phyloP scores from a whole-genome alignment of 2,888 invertebrate genomes.

The Perizoma flavofasciatum region DNA sequence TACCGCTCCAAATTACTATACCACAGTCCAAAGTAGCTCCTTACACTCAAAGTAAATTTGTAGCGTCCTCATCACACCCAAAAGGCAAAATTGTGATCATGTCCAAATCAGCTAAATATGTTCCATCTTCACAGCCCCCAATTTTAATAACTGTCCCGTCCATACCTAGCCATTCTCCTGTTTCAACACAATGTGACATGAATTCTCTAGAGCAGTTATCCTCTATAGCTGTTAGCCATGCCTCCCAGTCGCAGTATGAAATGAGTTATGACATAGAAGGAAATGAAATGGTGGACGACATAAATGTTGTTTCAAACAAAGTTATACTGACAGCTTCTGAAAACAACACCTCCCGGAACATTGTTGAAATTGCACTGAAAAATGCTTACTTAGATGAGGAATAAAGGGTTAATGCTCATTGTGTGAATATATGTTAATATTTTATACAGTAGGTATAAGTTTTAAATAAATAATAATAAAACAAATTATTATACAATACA shows the following conservation, averaged over 20 bases:
- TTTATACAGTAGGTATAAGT: too few species aligned
- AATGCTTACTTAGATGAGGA: too few species aligned
- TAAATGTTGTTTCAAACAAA: constrained; percentile 21
- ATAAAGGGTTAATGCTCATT: background rate
- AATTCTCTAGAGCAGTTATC: constrained; percentile 20
- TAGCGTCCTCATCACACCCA: constrained; percentile 9
- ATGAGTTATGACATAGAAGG: background rate
- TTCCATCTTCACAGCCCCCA: constrained; percentile 19
- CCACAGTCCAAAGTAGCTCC: constrained; percentile 16
- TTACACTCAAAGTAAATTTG: constrained; percentile 6
- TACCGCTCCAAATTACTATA: constrained; percentile 21
- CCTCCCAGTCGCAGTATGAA: constrained; percentile 1
- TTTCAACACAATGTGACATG: constrained; percentile 12
- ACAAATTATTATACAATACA: too few species aligned
- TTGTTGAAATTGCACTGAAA: constrained; percentile 13
- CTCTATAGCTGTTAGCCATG: constrained; percentile 8
- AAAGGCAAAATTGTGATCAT: constrained; percentile 20
- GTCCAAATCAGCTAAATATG: constrained; percentile 14
- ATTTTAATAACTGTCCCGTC: constrained; percentile 24
- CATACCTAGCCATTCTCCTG: background rate
- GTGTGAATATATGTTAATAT: too few species aligned
- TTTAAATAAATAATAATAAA: too few species aligned
- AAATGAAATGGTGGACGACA: constrained; percentile 6
- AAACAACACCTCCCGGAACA: constrained; percentile 7
- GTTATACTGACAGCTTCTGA: constrained; percentile 11